Evolutionary conservation across 2,888 invertebrate species (phyloP).

Genomic region (Agrotis segetum): DNA sequence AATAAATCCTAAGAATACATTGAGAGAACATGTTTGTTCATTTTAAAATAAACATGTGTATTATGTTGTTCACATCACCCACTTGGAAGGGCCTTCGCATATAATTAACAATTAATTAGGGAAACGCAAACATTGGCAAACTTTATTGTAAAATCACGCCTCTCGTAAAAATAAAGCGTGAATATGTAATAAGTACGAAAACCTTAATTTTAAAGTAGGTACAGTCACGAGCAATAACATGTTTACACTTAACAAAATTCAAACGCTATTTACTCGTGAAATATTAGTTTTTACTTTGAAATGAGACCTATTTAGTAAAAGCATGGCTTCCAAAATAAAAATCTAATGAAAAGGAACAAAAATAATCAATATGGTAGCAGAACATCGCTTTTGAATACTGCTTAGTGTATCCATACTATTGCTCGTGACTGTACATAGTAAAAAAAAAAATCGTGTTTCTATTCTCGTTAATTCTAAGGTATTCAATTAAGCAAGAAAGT

Average conservation of each 20-base stretch:
- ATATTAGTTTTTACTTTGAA: too few species aligned
- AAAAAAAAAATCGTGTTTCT: neutral
- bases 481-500: too few species aligned
- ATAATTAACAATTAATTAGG: conserved; percentile 45
- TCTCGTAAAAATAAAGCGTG: conserved; percentile 30
- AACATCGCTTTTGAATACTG: too few species aligned
- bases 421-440: too few species aligned
- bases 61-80: conserved; percentile 24
- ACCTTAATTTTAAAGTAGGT: neutral
- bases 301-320: too few species aligned
- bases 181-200: neutral
- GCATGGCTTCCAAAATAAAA: too few species aligned
- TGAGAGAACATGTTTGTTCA: conserved; percentile 28
- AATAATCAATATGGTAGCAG: too few species aligned
- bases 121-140: conserved; percentile 21
- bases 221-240: too few species aligned
- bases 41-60: conserved; percentile 32
- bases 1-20: conserved; percentile 7
- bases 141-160: conserved; percentile 48
- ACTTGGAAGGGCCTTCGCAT: conserved; percentile 34
- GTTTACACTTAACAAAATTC: too few species aligned
- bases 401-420: too few species aligned
- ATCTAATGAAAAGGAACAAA: too few species aligned
- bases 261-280: too few species aligned
- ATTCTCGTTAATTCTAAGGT: neutral